Percentiles rank a stretch among this genome's conserved stretches.
Evolutionary conservation across 2,888 invertebrate species (phyloP).

Genomic region (Eugnorisma glareosa): DNA sequence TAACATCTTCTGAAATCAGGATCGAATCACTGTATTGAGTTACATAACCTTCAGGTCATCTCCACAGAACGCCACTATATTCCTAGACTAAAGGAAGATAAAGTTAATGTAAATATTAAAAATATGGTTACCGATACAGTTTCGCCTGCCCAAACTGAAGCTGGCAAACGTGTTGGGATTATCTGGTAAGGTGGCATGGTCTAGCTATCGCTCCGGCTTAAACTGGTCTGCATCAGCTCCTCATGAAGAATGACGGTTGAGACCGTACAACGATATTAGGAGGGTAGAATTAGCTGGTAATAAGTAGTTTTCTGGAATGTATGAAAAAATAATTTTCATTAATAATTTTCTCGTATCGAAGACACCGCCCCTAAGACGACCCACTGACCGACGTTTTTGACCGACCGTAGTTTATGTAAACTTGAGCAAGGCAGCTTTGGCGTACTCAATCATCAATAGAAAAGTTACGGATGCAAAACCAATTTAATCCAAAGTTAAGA

Average conservation of each 20-base stretch:
- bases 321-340: too few species aligned
- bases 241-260: constrained; percentile 76
- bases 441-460: not conserved
- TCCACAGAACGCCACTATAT: too few species aligned
- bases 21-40: too few species aligned
- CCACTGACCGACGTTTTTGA: not conserved
- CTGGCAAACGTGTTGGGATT: constrained; percentile 71
- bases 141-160: constrained; percentile 76
- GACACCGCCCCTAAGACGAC: too few species aligned
- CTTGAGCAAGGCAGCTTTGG: not conserved
- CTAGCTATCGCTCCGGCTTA: constrained; percentile 78
- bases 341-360: too few species aligned
- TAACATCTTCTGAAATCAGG: too few species aligned
- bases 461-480: not conserved
- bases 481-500: not conserved
- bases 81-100: too few species aligned
- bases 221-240: constrained; percentile 75
- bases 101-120: not conserved
- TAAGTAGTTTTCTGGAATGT: constrained; percentile 62
- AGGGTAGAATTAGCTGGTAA: constrained; percentile 71
- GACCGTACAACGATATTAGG: constrained; percentile 71
- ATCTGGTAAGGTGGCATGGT: constrained; percentile 69
- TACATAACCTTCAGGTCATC: too few species aligned
- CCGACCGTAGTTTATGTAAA: not conserved
- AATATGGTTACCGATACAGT: constrained; percentile 74